Evolutionary conservation across 35 echinoderm and acorn worm genomes (phyloP), one percentile per base, ranked within the genome.

Genomic region (Strongylocentrotus purpuratus): DNA sequence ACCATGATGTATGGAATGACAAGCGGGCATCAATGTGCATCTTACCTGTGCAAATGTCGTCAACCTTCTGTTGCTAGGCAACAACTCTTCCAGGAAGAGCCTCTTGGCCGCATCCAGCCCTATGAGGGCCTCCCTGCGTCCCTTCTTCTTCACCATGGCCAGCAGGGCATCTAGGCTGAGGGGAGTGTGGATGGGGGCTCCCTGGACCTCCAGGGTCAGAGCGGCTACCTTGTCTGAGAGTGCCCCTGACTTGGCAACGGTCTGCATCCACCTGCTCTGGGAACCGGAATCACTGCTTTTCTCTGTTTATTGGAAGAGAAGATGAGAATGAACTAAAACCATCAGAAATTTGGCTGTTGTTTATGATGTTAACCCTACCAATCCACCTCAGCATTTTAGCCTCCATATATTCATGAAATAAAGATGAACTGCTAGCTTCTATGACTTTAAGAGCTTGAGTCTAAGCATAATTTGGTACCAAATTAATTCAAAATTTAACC

Each of bases 161-260:
- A 99, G 90, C 59, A 99, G 94, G 47, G 90, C 47, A 32, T 99
- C 98, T 48, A 99, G 94, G 33, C 92, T 96, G 28, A 85, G 52
- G 12, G 96, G 94, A 31, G 94, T 98, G 92, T 99, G 98, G 61
- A 99, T 35, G 25, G 96, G 94, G 17, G 95, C 85, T 20, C 95
- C 96, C 86, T 99, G 98, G 18, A 98, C 96, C 96, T 96, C 86
- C 17, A 99, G 88, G 0, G 96, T 97, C 46, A 99, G 70, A 46
- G 97, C 98, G 12, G 98, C 98, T 10, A 99, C 92, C 87, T 98
- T 99, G 93, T 99, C 98, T 31, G 97, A 94, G 18, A 99, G 95
- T 31, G 96, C 97, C 11, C 98, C 98, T 61, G 98, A 97, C 87
- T 91, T 85, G 31, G 97, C 96, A 25, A 99, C 98, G 20, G 97